Percentiles rank a stretch among this genome's conserved stretches.
Conservation (phyloP, 2,888 invertebrate genomes). For the Nymphalis polychloros region DNA sequence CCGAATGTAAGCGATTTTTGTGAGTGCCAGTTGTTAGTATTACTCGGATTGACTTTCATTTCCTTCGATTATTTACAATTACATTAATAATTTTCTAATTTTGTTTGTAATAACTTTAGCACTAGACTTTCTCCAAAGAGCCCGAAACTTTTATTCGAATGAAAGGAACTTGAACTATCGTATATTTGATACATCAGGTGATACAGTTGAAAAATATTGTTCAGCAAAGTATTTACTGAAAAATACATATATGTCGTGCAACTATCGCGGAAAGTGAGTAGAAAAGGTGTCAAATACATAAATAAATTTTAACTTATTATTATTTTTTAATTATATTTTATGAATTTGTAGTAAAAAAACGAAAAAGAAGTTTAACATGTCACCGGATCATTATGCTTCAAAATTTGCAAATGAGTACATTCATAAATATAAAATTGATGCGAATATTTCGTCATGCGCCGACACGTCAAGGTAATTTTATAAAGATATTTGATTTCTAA, state of each 20-base stretch:
- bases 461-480: slow-evolving; percentile 64
- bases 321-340: not conserved
- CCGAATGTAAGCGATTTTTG: slow-evolving; percentile 63
- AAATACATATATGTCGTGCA: slow-evolving; percentile 66
- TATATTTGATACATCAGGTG: slow-evolving; percentile 58
- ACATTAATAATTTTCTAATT: not conserved
- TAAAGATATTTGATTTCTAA: too few relatives aligned
- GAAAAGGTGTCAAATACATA: not conserved
- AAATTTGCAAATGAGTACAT: slow-evolving; percentile 59
- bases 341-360: slow-evolving; percentile 48
- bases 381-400: slow-evolving; percentile 56
- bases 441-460: slow-evolving; percentile 55
- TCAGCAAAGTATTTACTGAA: slow-evolving; percentile 45
- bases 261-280: slow-evolving; percentile 65
- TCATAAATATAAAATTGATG: slow-evolving; percentile 50
- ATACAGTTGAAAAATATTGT: slow-evolving; percentile 51
- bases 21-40: slow-evolving; percentile 62
- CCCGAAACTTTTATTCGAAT: slow-evolving; percentile 43
- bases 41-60: slow-evolving; percentile 12
- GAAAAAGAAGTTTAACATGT: slow-evolving; percentile 60
- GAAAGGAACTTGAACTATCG: slow-evolving; percentile 20
- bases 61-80: slow-evolving; percentile 15
- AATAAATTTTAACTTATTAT: slow-evolving; percentile 5
- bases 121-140: slow-evolving; percentile 57
- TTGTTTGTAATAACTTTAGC: slow-evolving; percentile 48